Evolutionary conservation across 2,113 vertebrate genomes (phyloP), one percentile per base, ranked within the genome.

Genomic region (Xyrauchen texanus): DNA sequence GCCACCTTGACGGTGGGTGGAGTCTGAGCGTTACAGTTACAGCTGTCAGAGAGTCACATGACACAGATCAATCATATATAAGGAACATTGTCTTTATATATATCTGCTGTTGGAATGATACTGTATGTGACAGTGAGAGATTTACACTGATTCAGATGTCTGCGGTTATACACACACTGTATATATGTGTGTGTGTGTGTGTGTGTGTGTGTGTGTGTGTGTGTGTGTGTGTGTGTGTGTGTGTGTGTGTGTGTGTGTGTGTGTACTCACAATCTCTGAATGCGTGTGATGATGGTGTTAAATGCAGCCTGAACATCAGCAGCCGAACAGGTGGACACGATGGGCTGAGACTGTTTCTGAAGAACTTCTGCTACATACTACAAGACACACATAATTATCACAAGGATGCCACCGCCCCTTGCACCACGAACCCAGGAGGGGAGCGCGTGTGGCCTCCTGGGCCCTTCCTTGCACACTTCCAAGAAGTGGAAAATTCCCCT

Each of bases 11-110:
- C 80, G 0, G 90, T 85, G 53, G 89, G 89, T 0, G 91, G 91
- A 0, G 86, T 88, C 85, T 88, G 89, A 4, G 90, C 88, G 51
- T 90, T 91, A 78, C 91, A 92, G 86, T 92, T 92, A 82, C 90
- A 92, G 86, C 88, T 90, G 87, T 15, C 44, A 34, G 21, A 34
- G 21, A 34, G 21, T 34, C 21, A 34, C 21, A 34, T 34, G 21
- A 34, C 21, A 34, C 21, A 34, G 21, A 34, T 49, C 7, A 8
- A 49, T 0, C 5, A 49, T 49, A 6, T 49, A 49, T 49, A 34
- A 34, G 21, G 21, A 49, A 6, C 47, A 49, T 49, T 49, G 21
- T 34, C 21, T 34, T 34, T n/a, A n/a, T n/a, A n/a, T n/a, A n/a
- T n/a, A n/a, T 34, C 21, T 34, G 21, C 21, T 34, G 21, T 34